phyloP scores from a whole-genome alignment of 2,888 invertebrate species.

The Barypeithes pellucidus region DNA sequence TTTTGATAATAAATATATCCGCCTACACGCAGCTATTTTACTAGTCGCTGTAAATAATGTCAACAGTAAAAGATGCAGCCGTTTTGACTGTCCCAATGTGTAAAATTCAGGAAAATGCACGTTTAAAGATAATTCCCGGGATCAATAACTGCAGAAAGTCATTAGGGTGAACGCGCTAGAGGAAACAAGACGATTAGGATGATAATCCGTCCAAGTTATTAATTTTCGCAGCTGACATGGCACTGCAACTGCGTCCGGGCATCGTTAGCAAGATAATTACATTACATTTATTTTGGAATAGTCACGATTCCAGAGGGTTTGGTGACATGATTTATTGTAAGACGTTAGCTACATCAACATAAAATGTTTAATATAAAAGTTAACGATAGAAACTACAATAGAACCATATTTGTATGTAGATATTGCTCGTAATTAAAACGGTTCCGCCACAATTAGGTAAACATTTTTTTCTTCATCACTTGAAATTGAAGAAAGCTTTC shows the following conservation, averaged over 20 bases:
- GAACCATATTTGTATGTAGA: too few relatives aligned
- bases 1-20: too few relatives aligned
- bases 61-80: too few relatives aligned
- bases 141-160: constrained; percentile 23
- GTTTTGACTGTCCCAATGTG: neutral
- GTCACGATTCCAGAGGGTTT: constrained; percentile 2
- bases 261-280: constrained; percentile 10
- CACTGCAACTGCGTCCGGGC: constrained; percentile 12
- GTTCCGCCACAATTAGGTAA: too few relatives aligned
- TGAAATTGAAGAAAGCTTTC: too few relatives aligned
- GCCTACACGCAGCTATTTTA: too few relatives aligned
- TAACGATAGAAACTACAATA: too few relatives aligned
- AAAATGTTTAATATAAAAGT: too few relatives aligned
- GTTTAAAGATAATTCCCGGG: neutral
- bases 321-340: constrained; percentile 8
- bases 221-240: constrained; percentile 23
- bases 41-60: too few relatives aligned
- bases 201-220: constrained; percentile 23
- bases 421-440: too few relatives aligned
- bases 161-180: constrained; percentile 24
- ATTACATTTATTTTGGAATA: constrained; percentile 18
- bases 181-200: constrained; percentile 23
- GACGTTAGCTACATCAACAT: neutral
- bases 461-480: too few relatives aligned
- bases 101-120: constrained; percentile 13